Evolutionary conservation across 2,888 invertebrate genomes (phyloP).

Genomic region (Harpalus rufipes): DNA sequence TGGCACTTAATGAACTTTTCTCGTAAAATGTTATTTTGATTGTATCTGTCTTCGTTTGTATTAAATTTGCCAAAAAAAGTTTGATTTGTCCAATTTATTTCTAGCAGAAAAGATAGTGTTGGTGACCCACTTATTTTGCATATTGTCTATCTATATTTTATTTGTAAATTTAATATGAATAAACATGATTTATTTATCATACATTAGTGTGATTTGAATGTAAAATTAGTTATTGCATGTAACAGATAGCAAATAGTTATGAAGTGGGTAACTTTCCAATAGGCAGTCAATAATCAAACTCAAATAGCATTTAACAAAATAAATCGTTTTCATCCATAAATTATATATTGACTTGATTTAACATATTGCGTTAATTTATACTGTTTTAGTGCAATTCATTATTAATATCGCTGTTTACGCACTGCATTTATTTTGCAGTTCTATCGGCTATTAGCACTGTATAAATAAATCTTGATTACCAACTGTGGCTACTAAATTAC

Average conservation of each 20-base stretch:
- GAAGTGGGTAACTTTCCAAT: not conserved
- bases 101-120: no score
- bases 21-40: no score
- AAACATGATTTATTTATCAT: not conserved
- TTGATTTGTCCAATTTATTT: no score
- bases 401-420: constrained; percentile 61
- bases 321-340: constrained; percentile 50
- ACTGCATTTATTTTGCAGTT: constrained; percentile 38
- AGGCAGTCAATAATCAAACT: constrained; percentile 21
- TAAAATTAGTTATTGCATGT: not conserved
- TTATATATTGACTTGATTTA: constrained; percentile 59
- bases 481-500: constrained; percentile 26
- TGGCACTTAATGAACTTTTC: no score
- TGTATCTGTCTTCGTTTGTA: no score
- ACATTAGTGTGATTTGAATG: not conserved
- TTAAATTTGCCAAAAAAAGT: no score
- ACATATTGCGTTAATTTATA: constrained; percentile 63
- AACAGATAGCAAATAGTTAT: not conserved
- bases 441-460: constrained; percentile 40
- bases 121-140: no score
- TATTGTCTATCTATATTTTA: no score
- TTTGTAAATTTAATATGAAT: no score
- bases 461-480: constrained; percentile 45
- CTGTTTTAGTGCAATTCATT: constrained; percentile 60
- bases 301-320: constrained; percentile 28